Evolutionary conservation across 2,113 vertebrate species (phyloP), one percentile per base, ranked within the genome.

Genomic region (Etia nguti): DNA sequence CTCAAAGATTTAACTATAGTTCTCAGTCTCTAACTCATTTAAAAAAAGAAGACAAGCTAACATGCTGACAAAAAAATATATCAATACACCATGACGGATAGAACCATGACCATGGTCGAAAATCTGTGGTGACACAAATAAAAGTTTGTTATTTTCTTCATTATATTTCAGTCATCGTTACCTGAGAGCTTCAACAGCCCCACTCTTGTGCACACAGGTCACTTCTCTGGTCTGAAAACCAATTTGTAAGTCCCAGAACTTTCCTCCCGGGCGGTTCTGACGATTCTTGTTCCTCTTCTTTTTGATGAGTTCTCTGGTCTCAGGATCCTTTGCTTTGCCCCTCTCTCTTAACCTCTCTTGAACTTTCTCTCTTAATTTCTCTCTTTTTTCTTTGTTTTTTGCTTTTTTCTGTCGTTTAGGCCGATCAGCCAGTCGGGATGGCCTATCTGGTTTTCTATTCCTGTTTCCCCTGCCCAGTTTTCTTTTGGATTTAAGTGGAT

Each of bases 151-250:
- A 20, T 48, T 36, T 36, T 36, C 31, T 65, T 36, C 0, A 65
- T 36, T 0, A 5, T 29, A n/a, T 77, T 77, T 77, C 26, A 36
- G 8, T 50, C 4, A 41, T 52, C 70, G 73, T 97, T 96, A 99
- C 99, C 98, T 98, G 84, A 98, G 86, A 16, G 96, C 96, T 15
- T 97, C 96, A 6, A 95, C 92, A 70, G 93, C 97, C 22, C 98
- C 97, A 2, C 96, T 98, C 92, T 96, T 97, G 93, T 99, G 97
- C 10, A 95, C 96, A 57, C 99, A 99, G 2, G 93, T 96, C 50
- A 99, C 96, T 77, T 98, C 96, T 81, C 99, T 95, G 79, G 97
- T 98, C 95, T 99, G 98, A 93, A 97, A 99, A 1, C 99, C 98
- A 8, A 99, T 97, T 89, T 98, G 98, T 75, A 99, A 96, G 90